Base-by-base conservation (phyloP, 1,140 invertebrate genomes). In the Wasmannia auropunctata region DNA sequence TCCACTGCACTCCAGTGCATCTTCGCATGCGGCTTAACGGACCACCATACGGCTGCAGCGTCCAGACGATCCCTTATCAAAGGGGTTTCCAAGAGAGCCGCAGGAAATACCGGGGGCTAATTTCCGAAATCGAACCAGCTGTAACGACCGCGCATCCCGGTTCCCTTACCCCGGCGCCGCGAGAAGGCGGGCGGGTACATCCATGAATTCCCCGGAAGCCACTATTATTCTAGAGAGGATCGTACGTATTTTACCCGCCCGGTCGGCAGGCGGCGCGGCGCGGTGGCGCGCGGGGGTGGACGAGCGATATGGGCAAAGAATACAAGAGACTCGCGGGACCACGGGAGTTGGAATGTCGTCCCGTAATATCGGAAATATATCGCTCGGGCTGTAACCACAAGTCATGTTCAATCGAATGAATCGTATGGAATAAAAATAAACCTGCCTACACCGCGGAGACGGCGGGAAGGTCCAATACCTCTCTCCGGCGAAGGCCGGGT, bases 391-490 rank as follows among this genome's bases (percentile, higher is more conserved):
- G 90, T 93, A 93, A 93, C 93, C 91, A 93, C 93, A 92, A 94
- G 93, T 93, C 93, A 92, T 93, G 93, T 93, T 93, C 93, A 93
- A 94, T 93, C 93, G 93, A 93, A 94, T 91, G 93, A 93, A 94
- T 93, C 92, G 90, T 92, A 93, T 91, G 90, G 91, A 94, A 93
- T 92, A 94, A 93, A 94, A 94, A 93, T 93, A 93, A 93, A 93
- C 87, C 88, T 91, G 87, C 84, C 88, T 92, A 86, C 63, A 46
- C 84, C 81, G 79, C 37, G 83, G 62, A 92, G 86, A 89, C 86
- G 88, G 63, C 63, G n/a, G n/a, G 86, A 90, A 72, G 65, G 58
- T 89, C 72, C 85, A 85, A 90, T 90, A 90, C 37, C 28, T n/a
- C 62, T 88, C 67, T 31, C 28, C 28, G 49, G 81, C 51, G 54